Evolutionary conservation across 2,113 vertebrate genomes (phyloP).

Genomic region (Cepphus grylle): DNA sequence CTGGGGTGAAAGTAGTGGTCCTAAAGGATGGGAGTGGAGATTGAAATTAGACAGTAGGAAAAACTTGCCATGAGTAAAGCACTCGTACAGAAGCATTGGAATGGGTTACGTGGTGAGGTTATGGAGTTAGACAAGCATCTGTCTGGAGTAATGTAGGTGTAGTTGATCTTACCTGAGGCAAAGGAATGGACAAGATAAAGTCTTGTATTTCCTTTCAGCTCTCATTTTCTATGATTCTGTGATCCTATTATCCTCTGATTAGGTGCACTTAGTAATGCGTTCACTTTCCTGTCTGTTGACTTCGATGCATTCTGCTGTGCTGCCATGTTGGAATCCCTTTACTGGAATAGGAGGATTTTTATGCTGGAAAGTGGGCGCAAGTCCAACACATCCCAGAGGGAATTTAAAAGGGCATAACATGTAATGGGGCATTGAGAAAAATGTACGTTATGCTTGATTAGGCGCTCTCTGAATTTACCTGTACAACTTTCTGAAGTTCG

Average conservation of each 20-base stretch:
- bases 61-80: neutral
- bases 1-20: neutral
- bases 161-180: conserved; percentile 47
- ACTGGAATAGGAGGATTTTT: neutral
- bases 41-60: neutral
- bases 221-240: conserved; percentile 30
- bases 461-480: neutral
- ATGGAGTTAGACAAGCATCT: conserved; percentile 51
- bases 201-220: conserved; percentile 56
- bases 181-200: conserved; percentile 29
- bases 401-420: neutral
- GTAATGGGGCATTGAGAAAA: neutral
- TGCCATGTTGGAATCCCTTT: neutral
- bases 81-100: neutral
- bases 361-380: neutral
- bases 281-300: conserved; percentile 13
- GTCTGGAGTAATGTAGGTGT: neutral
- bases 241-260: conserved; percentile 29
- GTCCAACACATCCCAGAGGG: neutral
- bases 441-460: neutral
- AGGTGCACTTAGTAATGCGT: conserved; percentile 13
- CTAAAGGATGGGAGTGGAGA: neutral
- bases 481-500: neutral
- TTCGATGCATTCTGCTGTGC: neutral
- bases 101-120: neutral